Evolutionary conservation across 1,140 invertebrate species (phyloP), one percentile per base, ranked within the genome.

Genomic region (Argopecten irradians): DNA sequence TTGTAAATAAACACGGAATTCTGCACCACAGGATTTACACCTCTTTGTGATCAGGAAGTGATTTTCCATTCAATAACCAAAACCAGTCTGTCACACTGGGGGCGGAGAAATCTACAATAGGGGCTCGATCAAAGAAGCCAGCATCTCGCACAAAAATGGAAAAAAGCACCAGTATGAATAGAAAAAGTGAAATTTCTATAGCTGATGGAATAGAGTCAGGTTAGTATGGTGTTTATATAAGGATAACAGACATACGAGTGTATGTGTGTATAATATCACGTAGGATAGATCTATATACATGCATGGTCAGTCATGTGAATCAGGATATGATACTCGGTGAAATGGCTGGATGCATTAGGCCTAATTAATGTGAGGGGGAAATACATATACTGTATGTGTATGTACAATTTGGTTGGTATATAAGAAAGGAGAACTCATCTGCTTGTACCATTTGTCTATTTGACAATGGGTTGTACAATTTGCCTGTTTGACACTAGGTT

Each of bases 81-180:
- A 11, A 71, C n/a, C n/a, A 71, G 1, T n/a, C 55, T 5, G n/a
- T 71, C 55, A 71, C 55, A 71, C 55, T 71, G 55, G 55, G 55
- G 55, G 55, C 55, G 55, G 55, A 71, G 55, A 71, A 71, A 71
- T 71, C 55, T 71, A 71, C 55, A 71, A 71, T 71, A 28, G 55
- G 55, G 55, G 55, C 55, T 71, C 55, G 55, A 71, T 71, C 55
- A 16, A 71, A 71, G 55, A 71, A 71, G 55, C n/a, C 55, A n/a
- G 5, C 55, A 8, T 5, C n/a, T 71, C 22, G 16, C 28, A 71
- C 5, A 28, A 71, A 71, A 71, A 71, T 71, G 55, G 55, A 71
- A 19, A 46, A 46, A 71, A 71, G n/a, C 55, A 3, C 55, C n/a
- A 28, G 22, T 7, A n/a, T n/a, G n/a, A n/a, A n/a, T n/a, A 28